A percentile compares a stretch with the other conserved stretches of the same genome.
These are phyloP conservation scores for Suillia variegata DNA, from an alignment of 2,888 invertebrate genomes.

Conservation along the genomic window DNA sequence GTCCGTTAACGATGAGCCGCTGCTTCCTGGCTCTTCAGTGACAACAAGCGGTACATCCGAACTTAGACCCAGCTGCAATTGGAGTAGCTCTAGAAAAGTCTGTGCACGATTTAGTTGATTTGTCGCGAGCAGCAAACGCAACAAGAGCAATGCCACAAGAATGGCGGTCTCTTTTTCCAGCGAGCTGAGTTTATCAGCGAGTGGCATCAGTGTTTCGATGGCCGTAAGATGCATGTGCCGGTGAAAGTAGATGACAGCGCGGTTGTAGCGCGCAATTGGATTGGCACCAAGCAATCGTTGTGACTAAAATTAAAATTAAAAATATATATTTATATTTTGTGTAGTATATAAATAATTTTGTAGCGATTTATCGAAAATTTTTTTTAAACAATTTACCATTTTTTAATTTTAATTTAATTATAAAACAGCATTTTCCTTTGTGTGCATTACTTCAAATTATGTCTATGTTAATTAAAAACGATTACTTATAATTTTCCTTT, in stretches of 20 bases:
- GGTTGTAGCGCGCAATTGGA: slow-evolving; percentile 52
- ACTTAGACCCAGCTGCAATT: slow-evolving; percentile 43
- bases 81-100: slow-evolving; percentile 52
- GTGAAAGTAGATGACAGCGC: slow-evolving; percentile 57
- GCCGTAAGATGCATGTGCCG: slow-evolving; percentile 56
- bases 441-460: too few species aligned
- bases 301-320: too few species aligned
- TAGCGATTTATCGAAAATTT: too few species aligned
- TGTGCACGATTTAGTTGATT: slow-evolving; percentile 58
- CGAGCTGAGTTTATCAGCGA: slow-evolving; percentile 48
- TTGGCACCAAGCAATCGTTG: slow-evolving; percentile 27
- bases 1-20: slow-evolving; percentile 25
- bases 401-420: too few species aligned
- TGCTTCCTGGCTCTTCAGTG: background rate
- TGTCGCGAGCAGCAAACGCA: slow-evolving; percentile 54
- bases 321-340: too few species aligned
- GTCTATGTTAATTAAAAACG: too few species aligned
- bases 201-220: slow-evolving; percentile 47
- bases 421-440: too few species aligned
- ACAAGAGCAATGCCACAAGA: slow-evolving; percentile 52
- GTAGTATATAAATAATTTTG: too few species aligned
- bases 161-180: slow-evolving; percentile 50
- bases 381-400: too few species aligned
- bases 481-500: too few species aligned
- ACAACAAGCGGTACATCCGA: slow-evolving; percentile 25